Evolutionary conservation across 2,797 vertebrate genomes (phyloP).

Genomic region (Vultur gryphus): DNA sequence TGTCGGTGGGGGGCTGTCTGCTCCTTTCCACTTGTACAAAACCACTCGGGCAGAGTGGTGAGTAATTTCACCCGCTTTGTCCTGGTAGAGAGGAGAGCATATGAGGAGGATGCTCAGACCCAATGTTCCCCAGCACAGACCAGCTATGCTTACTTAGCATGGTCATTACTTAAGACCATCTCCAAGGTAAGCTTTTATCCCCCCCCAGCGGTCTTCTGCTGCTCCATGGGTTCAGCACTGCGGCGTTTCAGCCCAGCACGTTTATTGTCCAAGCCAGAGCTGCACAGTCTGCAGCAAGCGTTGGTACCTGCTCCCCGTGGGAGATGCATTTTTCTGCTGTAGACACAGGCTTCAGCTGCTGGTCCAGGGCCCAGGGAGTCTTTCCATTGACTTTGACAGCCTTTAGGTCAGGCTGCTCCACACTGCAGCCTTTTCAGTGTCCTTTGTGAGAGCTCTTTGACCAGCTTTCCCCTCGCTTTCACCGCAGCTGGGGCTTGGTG

Average conservation of each 20-base stretch:
- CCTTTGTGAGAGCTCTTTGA: slow-evolving; percentile 26
- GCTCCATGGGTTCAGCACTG: background rate
- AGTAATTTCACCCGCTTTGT: background rate
- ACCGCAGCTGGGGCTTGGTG: background rate
- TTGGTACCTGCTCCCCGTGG: background rate
- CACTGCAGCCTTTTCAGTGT: background rate
- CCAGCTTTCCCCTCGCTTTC: background rate
- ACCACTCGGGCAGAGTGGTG: background rate
- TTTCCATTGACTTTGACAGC: background rate
- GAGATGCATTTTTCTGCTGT: background rate
- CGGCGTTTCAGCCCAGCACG: rapidly evolving
- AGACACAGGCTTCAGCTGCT: background rate
- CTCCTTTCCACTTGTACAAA: background rate
- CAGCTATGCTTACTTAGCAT: background rate
- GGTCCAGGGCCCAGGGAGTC: background rate
- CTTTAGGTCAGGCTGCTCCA: background rate
- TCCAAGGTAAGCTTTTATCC: background rate
- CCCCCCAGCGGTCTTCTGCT: background rate
- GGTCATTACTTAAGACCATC: background rate
- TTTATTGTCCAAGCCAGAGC: background rate
- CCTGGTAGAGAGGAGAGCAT: background rate
- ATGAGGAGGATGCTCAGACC: background rate
- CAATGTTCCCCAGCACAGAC: background rate
- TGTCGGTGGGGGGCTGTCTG: background rate
- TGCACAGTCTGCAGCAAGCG: background rate